Base-by-base conservation (phyloP, 2,888 invertebrate genomes). In the Cryptus armator region DNA sequence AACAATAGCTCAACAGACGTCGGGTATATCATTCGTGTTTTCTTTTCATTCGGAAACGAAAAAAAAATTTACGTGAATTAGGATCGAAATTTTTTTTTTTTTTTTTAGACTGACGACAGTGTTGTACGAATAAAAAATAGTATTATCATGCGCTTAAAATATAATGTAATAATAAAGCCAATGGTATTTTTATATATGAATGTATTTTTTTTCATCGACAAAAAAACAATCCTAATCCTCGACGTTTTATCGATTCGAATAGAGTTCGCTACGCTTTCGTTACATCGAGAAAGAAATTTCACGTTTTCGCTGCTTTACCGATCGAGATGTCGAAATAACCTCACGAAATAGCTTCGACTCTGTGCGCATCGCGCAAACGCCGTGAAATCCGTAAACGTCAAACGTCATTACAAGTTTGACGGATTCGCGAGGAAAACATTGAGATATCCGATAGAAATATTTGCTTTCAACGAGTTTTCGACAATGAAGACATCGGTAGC, bases 401-500 rank as follows among this genome's bases (percentile, higher is more conserved):
- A 77, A 77, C 19, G 66, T 75, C 70, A 68, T 67, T 75, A 9
- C 24, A 24, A 44, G 16, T 67, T 80, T 37, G 43, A 66, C 59
- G 46, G 12, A 62, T 72, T 56, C 43, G 37, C 74, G 37, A 37
- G 7, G 56, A 48, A 46, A 83, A 78, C 46, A 70, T 59, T 62
- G 6, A 9, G 62, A 10, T 53, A 59, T 66, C 5, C 43, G n/a
- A 3, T 19, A 19, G 14, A 12, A 32, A 43, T 3, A 24, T 32
- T 48, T 7, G 14, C 10, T 6, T 56, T 59, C 66, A 51, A 46
- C 43, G 32, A 46, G 48, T 59, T 53, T 14, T 19, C 37, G 84
- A 90, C 81, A 64, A 92, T 92, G 92, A 93, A 91, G 85, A 89
- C 91, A 16, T 87, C 87, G 1, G 81, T 85, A n/a, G 76, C 71